Conservation (phyloP, 2,888 invertebrate species). For the Amiota communis region DNA sequence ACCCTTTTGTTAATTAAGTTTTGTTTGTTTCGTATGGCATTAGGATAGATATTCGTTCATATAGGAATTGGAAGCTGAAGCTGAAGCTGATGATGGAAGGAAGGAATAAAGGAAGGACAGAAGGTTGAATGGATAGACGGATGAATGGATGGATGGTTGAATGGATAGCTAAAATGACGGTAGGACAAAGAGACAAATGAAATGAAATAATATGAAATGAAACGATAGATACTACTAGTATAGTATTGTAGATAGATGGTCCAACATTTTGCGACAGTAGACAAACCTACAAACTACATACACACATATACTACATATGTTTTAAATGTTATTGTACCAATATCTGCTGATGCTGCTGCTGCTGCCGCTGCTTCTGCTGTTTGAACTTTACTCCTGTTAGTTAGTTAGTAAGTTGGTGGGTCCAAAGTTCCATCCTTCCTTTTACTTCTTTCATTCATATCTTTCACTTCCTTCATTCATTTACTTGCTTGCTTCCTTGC, state of each 20-base stretch:
- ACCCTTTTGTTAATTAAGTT: constrained; percentile 67
- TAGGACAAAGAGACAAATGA: too few species aligned
- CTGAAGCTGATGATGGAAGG: not conserved
- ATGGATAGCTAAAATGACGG: too few species aligned
- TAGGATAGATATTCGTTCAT: constrained; percentile 9
- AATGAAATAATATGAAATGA: too few species aligned
- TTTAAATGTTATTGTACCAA: not conserved
- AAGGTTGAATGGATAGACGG: not conserved
- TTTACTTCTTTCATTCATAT: too few species aligned
- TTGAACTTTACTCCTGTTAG: constrained; percentile 35
- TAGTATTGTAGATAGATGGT: not conserved
- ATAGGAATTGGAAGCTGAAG: not conserved
- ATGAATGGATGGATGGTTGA: too few species aligned
- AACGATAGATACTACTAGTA: too few species aligned
- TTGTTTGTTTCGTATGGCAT: constrained; percentile 63
- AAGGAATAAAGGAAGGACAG: not conserved
- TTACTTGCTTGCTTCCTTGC: not conserved
- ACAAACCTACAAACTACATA: not conserved
- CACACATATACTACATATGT: not conserved
- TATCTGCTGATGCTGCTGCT: not conserved
- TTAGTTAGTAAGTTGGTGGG: constrained; percentile 1
- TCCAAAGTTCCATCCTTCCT: not conserved
- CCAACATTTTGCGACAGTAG: not conserved
- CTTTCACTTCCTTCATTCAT: too few species aligned
- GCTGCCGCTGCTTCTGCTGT: not conserved